Evolutionary conservation across 2,888 invertebrate species (phyloP).

Genomic region (Acrobasis repandana): DNA sequence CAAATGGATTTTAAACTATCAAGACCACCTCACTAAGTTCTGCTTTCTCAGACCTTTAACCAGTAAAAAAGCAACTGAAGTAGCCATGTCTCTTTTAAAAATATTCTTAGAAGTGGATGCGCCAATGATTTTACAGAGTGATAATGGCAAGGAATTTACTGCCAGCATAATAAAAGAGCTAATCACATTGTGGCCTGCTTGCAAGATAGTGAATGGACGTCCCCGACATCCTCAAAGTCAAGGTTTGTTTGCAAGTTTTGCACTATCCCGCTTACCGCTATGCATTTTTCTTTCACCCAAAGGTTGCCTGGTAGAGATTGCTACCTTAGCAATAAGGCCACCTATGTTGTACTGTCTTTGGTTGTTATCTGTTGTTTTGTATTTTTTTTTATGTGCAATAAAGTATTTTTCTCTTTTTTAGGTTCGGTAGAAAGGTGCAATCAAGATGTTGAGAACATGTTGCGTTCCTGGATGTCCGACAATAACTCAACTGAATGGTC

Average conservation of each 20-base stretch:
- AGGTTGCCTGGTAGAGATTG: slow-evolving; percentile 25
- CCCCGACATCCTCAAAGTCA: slow-evolving; percentile 32
- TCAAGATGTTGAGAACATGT: slow-evolving; percentile 44
- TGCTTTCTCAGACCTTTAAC: slow-evolving; percentile 41
- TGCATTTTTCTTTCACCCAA: slow-evolving; percentile 16
- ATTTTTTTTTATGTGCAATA: too few species aligned
- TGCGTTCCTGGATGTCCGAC: slow-evolving; percentile 41
- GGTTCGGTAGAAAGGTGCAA: slow-evolving; percentile 24
- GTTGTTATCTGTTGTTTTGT: too few species aligned
- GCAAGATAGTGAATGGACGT: slow-evolving; percentile 27
- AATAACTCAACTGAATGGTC: slow-evolving; percentile 25
- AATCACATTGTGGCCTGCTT: slow-evolving; percentile 34
- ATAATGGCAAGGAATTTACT: slow-evolving; percentile 33
- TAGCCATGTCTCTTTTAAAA: slow-evolving; percentile 39
- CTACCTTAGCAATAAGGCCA: slow-evolving; percentile 28
- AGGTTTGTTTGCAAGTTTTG: slow-evolving; percentile 26
- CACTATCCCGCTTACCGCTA: slow-evolving; percentile 9
- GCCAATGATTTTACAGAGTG: slow-evolving; percentile 34
- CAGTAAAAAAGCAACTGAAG: slow-evolving; percentile 36
- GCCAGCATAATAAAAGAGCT: slow-evolving; percentile 37
- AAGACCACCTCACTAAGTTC: slow-evolving; percentile 52
- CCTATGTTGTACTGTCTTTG: slow-evolving; percentile 25
- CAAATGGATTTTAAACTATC: slow-evolving; percentile 50
- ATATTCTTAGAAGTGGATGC: slow-evolving; percentile 34
- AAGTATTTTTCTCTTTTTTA: too few species aligned